phyloP scores from a whole-genome alignment of 2,797 vertebrate species.

The Chiloscyllium punctatum region DNA sequence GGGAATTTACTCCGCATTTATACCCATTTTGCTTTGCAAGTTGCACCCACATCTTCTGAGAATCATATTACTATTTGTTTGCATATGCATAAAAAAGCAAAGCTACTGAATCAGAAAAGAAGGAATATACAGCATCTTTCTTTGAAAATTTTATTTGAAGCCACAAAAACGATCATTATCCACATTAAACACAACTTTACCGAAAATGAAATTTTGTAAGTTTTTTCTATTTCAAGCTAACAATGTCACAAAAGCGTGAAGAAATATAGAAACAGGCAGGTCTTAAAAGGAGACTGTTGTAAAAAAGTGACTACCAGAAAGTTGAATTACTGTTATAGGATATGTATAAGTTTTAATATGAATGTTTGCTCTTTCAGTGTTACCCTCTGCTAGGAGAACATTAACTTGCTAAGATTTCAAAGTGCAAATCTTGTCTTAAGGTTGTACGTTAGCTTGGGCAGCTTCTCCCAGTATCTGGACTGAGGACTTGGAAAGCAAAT shows the following conservation, averaged over 20 bases:
- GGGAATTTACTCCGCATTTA: background rate
- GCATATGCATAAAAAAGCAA: background rate
- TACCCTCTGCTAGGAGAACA: too few relatives aligned
- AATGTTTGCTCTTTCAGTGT: too few relatives aligned
- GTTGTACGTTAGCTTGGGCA: too few relatives aligned
- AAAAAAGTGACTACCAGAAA: background rate
- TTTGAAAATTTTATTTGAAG: background rate
- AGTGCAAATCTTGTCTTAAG: too few relatives aligned
- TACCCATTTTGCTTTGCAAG: background rate
- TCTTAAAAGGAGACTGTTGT: background rate
- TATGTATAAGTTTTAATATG: background rate
- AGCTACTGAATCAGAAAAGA: background rate
- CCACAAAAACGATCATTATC: background rate
- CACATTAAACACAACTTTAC: background rate
- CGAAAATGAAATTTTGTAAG: background rate
- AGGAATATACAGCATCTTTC: background rate
- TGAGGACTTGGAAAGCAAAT: too few relatives aligned
- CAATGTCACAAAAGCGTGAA: background rate
- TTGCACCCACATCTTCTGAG: background rate
- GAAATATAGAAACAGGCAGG: background rate
- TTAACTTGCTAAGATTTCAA: too few relatives aligned
- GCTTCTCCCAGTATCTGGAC: too few relatives aligned
- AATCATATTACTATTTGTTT: background rate
- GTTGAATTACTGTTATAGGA: background rate
- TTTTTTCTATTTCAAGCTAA: background rate